Evolutionary conservation across 1,140 invertebrate genomes (phyloP), one percentile per base, ranked within the genome.

Genomic region (Drosophila sp.): DNA sequence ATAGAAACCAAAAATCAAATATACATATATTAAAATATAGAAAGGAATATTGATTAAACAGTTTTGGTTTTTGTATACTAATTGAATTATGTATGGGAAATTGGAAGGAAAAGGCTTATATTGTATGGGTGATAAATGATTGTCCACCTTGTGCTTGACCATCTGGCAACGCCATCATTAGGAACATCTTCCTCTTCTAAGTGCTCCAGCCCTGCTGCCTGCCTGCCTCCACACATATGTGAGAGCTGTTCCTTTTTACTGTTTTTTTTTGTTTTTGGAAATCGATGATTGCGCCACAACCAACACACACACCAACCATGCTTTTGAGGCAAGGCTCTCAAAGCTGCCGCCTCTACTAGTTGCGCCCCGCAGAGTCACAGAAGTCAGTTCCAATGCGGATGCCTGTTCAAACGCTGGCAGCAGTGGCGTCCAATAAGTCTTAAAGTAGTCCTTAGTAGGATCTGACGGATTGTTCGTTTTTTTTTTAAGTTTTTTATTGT

Each of bases 141-240:
- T 17, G 17, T 17, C 17, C 17, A 38, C 11, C 8, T 38, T 7
- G 44, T 8, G 7, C 35, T 38, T 38, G 35, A 38, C 23, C 44
- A 50, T 50, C 44, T 50, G 44, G 44, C 44, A 50, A 50, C 44
- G 44, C 44, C 44, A 50, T 25, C 44, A 27, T 27, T 4, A 3
- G 3, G 2, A 27, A 50, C 23, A 27, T 50, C 44, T 50, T 27
- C 23, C 23, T 27, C 44, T 47, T 50, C 23, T 50, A 2, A 27
- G 7, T 50, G 44, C 44, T 50, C 23, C 8, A 27, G 3, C 44
- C 44, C 44, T 50, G 44, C 44, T 25, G 44, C 23, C 40, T 17
- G 11, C 40, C 40, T 17, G 40, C 40, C 40, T 41, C n/a, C 11
- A n/a, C 40, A 41, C n/a, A 44, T 44, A n/a, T 44, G 41, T 44